These are phyloP conservation scores for Amphiura filiformis DNA, from an alignment of 35 echinoderm and acorn worm genomes.

Conservation along the genomic window DNA sequence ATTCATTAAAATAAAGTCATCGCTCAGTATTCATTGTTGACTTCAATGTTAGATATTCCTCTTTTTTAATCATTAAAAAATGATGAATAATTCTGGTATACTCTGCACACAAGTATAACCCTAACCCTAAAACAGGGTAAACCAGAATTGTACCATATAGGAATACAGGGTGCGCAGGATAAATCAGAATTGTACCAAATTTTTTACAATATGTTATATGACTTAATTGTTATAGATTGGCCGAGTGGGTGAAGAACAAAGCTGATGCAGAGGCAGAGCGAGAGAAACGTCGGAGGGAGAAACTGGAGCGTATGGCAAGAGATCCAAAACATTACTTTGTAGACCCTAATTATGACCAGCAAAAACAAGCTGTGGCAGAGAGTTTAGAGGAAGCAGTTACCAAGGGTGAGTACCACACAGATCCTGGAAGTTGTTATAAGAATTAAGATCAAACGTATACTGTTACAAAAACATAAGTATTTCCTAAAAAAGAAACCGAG, in stretches of 20 bases:
- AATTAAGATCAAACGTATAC: no score
- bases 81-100: not conserved
- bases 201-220: not conserved
- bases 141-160: no score
- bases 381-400: slow-evolving; percentile 82
- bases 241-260: slow-evolving; percentile 77
- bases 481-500: no score
- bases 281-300: slow-evolving; percentile 60
- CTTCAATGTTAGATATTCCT: not conserved
- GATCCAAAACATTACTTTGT: slow-evolving; percentile 86
- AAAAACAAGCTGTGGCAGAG: slow-evolving; percentile 70
- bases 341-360: slow-evolving; percentile 88
- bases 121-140: no score
- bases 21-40: no score
- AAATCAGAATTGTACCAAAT: no score
- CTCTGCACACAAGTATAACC: no score
- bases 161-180: no score
- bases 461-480: no score
- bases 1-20: no score
- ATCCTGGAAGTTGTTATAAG: no score
- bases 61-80: not conserved
- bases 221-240: slow-evolving; percentile 56
- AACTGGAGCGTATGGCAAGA: slow-evolving; percentile 75
- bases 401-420: slow-evolving; percentile 56
- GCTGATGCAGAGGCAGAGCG: slow-evolving; percentile 74